phyloP scores from a whole-genome alignment of 2,888 invertebrate species.

The Seira musarum region DNA sequence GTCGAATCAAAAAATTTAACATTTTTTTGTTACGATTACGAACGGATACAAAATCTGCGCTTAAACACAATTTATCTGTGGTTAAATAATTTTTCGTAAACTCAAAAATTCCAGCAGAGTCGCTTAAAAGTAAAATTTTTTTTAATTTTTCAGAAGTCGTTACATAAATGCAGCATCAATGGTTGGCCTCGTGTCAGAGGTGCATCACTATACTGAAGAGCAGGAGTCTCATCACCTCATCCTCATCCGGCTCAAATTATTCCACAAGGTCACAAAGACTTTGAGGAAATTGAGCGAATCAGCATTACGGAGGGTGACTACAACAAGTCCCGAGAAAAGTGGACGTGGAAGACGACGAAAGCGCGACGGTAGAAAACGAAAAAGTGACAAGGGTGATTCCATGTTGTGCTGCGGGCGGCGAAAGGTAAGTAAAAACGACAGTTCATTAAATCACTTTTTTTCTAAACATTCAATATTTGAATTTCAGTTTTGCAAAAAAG shows the following conservation, averaged over 20 bases:
- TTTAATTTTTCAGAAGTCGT: constrained; percentile 36
- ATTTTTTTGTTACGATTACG: too few relatives aligned
- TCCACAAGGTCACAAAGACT: constrained; percentile 61
- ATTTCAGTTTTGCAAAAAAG: constrained; percentile 1
- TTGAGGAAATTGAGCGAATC: constrained; percentile 61
- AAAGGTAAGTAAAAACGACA: constrained; percentile 65
- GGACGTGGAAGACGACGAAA: constrained; percentile 60
- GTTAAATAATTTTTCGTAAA: not conserved
- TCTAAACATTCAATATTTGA: not conserved
- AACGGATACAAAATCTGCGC: not conserved
- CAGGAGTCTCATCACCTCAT: constrained; percentile 47
- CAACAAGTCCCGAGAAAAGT: constrained; percentile 33
- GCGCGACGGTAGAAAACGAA: constrained; percentile 51
- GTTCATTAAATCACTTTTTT: too few relatives aligned
- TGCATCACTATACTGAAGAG: constrained; percentile 51
- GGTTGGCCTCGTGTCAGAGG: constrained; percentile 68
- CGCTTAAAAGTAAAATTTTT: not conserved
- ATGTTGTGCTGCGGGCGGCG: constrained; percentile 70
- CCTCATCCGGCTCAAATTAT: constrained; percentile 55
- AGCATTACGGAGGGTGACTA: constrained; percentile 48
- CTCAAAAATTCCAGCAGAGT: not conserved
- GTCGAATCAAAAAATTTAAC: not conserved
- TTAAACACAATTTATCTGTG: not conserved
- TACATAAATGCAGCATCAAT: constrained; percentile 67
- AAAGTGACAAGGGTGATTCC: constrained; percentile 66